Evolutionary conservation across 2,113 vertebrate genomes (phyloP), one percentile per base, ranked within the genome.

Genomic region (Gila orcuttii): DNA sequence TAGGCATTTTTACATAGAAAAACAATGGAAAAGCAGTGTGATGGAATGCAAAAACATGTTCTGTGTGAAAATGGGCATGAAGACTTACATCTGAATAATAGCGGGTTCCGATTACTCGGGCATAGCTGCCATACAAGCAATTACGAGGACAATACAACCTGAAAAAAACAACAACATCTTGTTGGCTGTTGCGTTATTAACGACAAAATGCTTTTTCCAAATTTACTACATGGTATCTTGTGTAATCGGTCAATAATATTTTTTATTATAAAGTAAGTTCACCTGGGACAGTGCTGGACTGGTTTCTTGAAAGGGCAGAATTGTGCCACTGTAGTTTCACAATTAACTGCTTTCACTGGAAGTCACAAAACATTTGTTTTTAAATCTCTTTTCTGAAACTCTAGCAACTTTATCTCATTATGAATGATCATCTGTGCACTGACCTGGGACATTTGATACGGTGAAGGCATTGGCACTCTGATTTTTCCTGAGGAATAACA

Each of bases 381-480:
- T 2, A 31, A 52, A 79, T 66, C 13, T 31, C 85, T 6, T 74
- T 62, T 15, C 47, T 21, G 78, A 83, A 57, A 84, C 21, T 33
- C 4, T 83, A 11, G 33, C 42, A 64, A 25, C n/a, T 6, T 64
- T 19, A 45, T 74, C n/a, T 28, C 19, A 84, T 33, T 9, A 33
- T 76, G 5, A 6, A 52, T 15, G 1, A 50, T 85, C 47, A 52
- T 45, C 2, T 12, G 17, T 15, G 59, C 78, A 83, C 96, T 93
- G 88, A 99, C 98, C 97, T 94, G 96, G 95, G 71, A 99, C 98
- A 88, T 96, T 95, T 47, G 96, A 96, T 39, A 99, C 95, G 71
- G 96, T 98, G 92, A 99, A 99, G 86, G 98, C 97, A 92, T 99
- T 99, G 71, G 97, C 97, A 89, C 97, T 97, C 57, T 95, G 94